These are phyloP conservation scores for Iguana delicatissima DNA, from an alignment of 2,797 vertebrate genomes.

Conservation along the genomic window DNA sequence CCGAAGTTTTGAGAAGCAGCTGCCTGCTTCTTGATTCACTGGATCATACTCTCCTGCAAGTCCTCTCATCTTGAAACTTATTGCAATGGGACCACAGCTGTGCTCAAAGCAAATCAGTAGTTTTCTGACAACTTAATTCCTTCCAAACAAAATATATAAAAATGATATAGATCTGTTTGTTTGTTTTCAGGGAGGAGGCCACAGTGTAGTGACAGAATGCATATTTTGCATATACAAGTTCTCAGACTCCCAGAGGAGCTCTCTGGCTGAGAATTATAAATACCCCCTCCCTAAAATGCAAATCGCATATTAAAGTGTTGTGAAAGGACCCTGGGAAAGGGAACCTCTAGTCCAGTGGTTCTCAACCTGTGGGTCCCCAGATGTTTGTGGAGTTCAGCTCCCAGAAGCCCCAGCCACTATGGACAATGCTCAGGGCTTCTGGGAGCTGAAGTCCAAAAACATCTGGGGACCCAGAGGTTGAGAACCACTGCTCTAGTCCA, in stretches of 20 bases:
- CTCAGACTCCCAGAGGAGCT: not conserved
- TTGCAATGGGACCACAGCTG: rapidly evolving
- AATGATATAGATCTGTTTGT: not conserved
- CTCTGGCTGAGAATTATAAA: no score
- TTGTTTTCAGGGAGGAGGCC: not conserved
- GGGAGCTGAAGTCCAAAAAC: no score
- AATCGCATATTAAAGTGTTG: no score
- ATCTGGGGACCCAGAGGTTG: no score
- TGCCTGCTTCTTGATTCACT: not conserved
- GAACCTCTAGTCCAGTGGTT: not conserved
- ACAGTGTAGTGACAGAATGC: not conserved
- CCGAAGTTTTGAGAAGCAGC: not conserved
- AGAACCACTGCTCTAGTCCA: no score
- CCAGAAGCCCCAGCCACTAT: no score
- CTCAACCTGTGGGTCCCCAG: no score
- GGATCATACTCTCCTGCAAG: not conserved
- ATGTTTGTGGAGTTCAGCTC: no score
- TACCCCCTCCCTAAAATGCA: no score
- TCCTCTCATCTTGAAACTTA: rapidly evolving
- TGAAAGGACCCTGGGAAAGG: not conserved
- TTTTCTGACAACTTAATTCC: no score
- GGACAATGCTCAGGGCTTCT: no score
- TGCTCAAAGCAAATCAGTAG: not conserved
- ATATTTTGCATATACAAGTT: not conserved
- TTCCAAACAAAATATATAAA: not conserved